Conservation (phyloP, 2,113 vertebrate species). For the Neotoma lepida region DNA sequence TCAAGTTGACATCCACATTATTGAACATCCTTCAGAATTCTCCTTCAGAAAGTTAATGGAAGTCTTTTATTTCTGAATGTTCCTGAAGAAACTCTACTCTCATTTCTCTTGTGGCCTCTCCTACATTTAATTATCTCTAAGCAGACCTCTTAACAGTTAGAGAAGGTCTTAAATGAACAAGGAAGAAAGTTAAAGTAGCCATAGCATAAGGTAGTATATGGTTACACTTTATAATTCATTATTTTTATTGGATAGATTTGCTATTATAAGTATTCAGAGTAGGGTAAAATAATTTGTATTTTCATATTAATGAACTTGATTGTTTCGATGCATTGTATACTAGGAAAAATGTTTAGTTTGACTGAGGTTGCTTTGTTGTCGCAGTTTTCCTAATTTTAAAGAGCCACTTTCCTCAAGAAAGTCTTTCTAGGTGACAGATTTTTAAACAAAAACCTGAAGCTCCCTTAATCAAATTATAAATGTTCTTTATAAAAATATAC, state of each 20-base stretch:
- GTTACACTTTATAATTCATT: background rate
- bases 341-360: conserved; percentile 32
- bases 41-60: conserved; percentile 35
- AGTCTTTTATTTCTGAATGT: conserved; percentile 38
- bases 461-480: conserved; percentile 46
- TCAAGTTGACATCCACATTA: background rate
- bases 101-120: background rate
- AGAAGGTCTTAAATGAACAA: background rate
- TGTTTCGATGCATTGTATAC: background rate
- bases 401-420: background rate
- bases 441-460: conserved; percentile 47
- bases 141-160: conserved; percentile 14
- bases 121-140: conserved; percentile 31
- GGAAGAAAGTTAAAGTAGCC: background rate
- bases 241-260: conserved; percentile 40
- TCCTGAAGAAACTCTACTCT: background rate
- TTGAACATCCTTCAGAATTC: background rate
- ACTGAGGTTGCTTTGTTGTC: background rate
- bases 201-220: background rate
- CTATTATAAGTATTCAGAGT: conserved; percentile 13
- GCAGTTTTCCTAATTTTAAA: conserved; percentile 50
- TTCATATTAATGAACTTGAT: background rate
- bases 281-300: conserved; percentile 36
- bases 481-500: background rate
- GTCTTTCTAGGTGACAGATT: background rate